Evolutionary conservation across 2,888 invertebrate genomes (phyloP), one percentile per base, ranked within the genome.

Genomic region (Ypsolopha scabrella): DNA sequence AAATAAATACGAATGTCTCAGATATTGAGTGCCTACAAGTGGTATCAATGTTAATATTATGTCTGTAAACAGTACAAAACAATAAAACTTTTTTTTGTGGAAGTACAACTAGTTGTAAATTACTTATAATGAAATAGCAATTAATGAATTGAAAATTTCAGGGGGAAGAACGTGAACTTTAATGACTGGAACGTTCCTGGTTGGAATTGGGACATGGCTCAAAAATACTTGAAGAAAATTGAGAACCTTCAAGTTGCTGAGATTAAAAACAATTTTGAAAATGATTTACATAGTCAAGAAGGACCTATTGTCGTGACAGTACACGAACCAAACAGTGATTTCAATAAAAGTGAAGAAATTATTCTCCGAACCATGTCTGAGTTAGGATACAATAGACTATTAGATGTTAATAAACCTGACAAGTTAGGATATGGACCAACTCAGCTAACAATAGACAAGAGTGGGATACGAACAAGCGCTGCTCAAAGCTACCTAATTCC

Each of bases 401-500:
- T 14, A n/a, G 47, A 48, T 6, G 14, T 9, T 13, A 48, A 48
- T 24, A 33, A 24, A 9, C 45, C 45, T 6, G 13, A 11, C 9
- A 14, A 36, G 13, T 37, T 38, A n/a, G 38, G 36, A 11, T 37
- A 11, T 11, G 47, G 8, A 37, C 2, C 13, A 2, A 10, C 7
- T 7, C 36, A 37, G 24, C 36, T 37, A 1, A 13, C 11, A 9
- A 11, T 11, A 6, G 36, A 37, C 7, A 37, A 38, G 7, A 24
- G 9, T 11, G 47, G 47, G 38, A 38, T 13, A 11, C 41, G 57
- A 34, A 52, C 52, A 7, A 65, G 63, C 52, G 55, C 60, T 9
- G 65, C 70, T 8, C 55, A 58, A 47, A 62, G 64, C 0, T 68
- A 63, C 52, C 52, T 70, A 24, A 51, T 58, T 1, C 63, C 67